Evolutionary conservation across 2,113 vertebrate genomes (phyloP).

Genomic region (Australoheros scitulus): DNA sequence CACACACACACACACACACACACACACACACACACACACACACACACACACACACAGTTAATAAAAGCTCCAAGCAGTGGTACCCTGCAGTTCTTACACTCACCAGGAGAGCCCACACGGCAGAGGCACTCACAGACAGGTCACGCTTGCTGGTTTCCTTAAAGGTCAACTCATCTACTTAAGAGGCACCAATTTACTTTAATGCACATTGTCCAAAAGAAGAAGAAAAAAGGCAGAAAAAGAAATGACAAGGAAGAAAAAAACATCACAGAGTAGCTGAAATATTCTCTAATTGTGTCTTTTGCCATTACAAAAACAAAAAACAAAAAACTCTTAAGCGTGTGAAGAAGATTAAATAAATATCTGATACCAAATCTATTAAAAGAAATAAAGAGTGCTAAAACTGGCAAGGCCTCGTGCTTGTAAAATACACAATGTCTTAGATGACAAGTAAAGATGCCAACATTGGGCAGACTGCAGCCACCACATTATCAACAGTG

Average conservation of each 20-base stretch:
- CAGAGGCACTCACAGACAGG: constrained; percentile 82
- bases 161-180: constrained; percentile 88
- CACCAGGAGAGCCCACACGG: constrained; percentile 60
- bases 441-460: constrained; percentile 47
- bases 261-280: constrained; percentile 45
- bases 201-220: constrained; percentile 78
- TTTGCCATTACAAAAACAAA: constrained; percentile 25
- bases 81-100: constrained; percentile 71
- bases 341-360: constrained; percentile 18
- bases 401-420: not conserved
- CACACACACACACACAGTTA: constrained; percentile 41
- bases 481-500: constrained; percentile 72
- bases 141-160: constrained; percentile 82
- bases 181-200: constrained; percentile 82
- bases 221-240: constrained; percentile 37
- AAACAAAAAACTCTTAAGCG: not conserved
- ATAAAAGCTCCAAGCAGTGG: constrained; percentile 65
- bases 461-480: constrained; percentile 33
- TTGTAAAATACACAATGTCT: constrained; percentile 46
- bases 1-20: constrained; percentile 14
- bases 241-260: constrained; percentile 47
- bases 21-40: constrained; percentile 17
- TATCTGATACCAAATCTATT: constrained; percentile 42
- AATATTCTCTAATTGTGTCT: constrained; percentile 22
- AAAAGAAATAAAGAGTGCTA: constrained; percentile 28